phyloP scores from a whole-genome alignment of 1,140 invertebrate species.

The Ephestia elutella region DNA sequence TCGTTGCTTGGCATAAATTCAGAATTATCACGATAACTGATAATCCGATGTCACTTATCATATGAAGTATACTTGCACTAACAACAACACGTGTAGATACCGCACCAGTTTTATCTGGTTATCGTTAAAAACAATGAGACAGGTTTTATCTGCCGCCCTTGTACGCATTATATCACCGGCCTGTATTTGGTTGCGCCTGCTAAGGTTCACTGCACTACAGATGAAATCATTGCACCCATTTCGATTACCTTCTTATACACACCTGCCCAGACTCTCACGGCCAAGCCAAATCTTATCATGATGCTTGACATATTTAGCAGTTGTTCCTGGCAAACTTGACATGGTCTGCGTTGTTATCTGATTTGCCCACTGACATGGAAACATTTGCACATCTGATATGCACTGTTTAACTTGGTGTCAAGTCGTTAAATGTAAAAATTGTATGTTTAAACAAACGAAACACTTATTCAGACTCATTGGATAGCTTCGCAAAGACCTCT shows the following conservation, averaged over 20 bases:
- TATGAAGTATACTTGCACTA: neutral
- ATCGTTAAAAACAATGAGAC: constrained; percentile 34
- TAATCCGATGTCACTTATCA: too few species aligned
- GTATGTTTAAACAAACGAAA: neutral
- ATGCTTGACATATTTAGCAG: constrained; percentile 11
- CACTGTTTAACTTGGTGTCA: constrained; percentile 32
- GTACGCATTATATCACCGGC: constrained; percentile 49
- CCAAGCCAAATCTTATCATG: too few species aligned
- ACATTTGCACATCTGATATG: constrained; percentile 33
- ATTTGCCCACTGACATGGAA: constrained; percentile 53
- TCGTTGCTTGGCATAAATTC: too few species aligned
- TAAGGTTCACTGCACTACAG: constrained; percentile 52
- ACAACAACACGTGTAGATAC: neutral
- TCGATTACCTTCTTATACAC: constrained; percentile 21
- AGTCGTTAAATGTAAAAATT: constrained; percentile 20
- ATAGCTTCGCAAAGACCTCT: neutral
- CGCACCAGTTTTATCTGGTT: constrained; percentile 10
- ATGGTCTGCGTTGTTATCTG: constrained; percentile 38
- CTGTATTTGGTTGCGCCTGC: constrained; percentile 41
- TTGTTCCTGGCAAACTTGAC: constrained; percentile 21
- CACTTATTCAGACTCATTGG: too few species aligned
- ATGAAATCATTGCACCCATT: constrained; percentile 39
- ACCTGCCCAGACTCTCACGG: too few species aligned
- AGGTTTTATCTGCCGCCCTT: constrained; percentile 48
- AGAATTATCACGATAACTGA: too few species aligned